Evolutionary conservation across 2,113 vertebrate species (phyloP).

Genomic region (Lycaon pictus): DNA sequence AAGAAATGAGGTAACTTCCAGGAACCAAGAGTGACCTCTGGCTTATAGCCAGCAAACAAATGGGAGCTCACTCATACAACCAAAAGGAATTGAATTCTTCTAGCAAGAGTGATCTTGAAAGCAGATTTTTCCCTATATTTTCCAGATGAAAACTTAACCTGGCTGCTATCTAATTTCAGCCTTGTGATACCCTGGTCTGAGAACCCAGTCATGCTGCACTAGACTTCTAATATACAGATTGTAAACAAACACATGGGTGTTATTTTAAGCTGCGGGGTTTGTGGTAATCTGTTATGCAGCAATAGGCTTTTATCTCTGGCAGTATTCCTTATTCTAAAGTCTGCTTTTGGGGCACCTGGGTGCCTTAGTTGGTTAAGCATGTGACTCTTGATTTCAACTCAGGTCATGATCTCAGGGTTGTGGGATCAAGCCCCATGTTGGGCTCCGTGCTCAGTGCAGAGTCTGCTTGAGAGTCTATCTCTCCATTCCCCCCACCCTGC

Average conservation of each 20-base stretch:
- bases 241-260: background rate
- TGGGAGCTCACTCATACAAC: background rate
- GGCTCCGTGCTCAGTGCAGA: no score
- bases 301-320: constrained; percentile 18
- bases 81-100: constrained; percentile 39
- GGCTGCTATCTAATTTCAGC: constrained; percentile 11
- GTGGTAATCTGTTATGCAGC: constrained; percentile 15
- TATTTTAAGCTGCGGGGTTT: background rate
- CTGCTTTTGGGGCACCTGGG: background rate
- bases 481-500: no score
- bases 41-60: background rate
- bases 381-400: no score
- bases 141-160: constrained; percentile 22
- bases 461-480: no score
- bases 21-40: background rate
- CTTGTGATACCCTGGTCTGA: background rate
- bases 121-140: background rate
- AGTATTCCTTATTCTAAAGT: constrained; percentile 27
- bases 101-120: background rate
- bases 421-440: no score
- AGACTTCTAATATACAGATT: background rate
- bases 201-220: background rate
- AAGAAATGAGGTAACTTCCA: background rate
- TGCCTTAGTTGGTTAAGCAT: no score
- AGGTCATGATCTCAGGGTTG: no score